These are phyloP conservation scores for Proteles cristata DNA, from an alignment of 2,113 vertebrate species.

Conservation along the genomic window DNA sequence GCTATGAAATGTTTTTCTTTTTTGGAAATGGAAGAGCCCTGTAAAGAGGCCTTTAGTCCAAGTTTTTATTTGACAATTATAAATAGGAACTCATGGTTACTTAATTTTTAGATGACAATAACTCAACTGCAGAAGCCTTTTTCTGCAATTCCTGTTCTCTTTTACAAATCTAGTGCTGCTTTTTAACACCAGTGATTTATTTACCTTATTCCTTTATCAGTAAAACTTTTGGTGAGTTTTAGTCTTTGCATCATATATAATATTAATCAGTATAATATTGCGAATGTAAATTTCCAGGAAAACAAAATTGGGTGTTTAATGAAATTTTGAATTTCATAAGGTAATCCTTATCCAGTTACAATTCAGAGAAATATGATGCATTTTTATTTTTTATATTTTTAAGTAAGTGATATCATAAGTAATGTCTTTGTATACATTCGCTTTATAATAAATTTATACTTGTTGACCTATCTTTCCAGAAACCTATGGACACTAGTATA, in stretches of 20 bases:
- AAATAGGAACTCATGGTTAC: neutral
- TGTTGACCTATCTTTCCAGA: constrained; percentile 47
- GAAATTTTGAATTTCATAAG: no score
- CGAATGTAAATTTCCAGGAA: neutral
- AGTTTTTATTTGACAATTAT: constrained; percentile 25
- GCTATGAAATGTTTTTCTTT: neutral
- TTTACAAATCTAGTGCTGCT: neutral
- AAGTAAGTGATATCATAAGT: constrained; percentile 20
- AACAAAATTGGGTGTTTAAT: neutral
- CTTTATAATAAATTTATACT: constrained; percentile 59
- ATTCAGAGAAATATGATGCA: neutral
- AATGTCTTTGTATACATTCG: constrained; percentile 9
- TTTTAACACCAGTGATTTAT: neutral
- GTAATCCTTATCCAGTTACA: neutral
- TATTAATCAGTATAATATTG: neutral
- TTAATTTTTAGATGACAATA: neutral
- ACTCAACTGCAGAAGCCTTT: neutral
- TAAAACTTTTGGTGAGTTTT: neutral
- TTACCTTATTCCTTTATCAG: neutral
- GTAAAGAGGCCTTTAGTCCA: neutral
- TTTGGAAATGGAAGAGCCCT: neutral
- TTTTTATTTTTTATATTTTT: constrained; percentile 52
- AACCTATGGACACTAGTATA: neutral
- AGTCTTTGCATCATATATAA: neutral
- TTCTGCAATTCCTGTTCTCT: neutral